A percentile compares a stretch with the other conserved stretches of the same genome.
These are phyloP conservation scores for Euwallacea fornicatus DNA, from an alignment of 1,140 invertebrate genomes.

Conservation along the genomic window DNA sequence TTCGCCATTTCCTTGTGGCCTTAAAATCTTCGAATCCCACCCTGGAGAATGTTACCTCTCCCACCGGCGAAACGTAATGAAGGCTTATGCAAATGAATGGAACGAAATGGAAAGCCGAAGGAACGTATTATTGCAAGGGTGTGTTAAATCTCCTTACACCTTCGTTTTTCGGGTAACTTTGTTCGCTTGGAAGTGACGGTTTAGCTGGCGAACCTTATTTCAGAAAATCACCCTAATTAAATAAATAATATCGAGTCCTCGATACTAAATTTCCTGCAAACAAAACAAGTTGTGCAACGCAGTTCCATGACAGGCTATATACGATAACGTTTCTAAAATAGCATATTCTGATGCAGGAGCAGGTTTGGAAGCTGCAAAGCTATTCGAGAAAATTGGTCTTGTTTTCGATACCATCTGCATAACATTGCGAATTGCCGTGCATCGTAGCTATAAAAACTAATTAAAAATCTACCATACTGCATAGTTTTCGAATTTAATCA, in stretches of 20 bases:
- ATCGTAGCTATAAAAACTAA: background rate
- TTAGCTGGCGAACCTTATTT: background rate
- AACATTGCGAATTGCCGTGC: slow-evolving; percentile 10
- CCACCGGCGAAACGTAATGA: slow-evolving; percentile 30
- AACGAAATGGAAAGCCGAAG: slow-evolving; percentile 33
- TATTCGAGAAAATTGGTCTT: slow-evolving; percentile 18
- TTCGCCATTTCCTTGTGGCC: no score
- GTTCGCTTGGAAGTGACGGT: slow-evolving; percentile 18
- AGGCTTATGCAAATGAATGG: slow-evolving; percentile 39
- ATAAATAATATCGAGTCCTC: no score
- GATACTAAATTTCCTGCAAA: slow-evolving; percentile 2
- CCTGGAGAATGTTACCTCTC: slow-evolving; percentile 9
- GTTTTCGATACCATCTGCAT: slow-evolving; percentile 27
- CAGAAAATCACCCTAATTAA: no score
- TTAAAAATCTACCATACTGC: background rate
- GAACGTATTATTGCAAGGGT: slow-evolving; percentile 40
- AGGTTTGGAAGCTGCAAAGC: slow-evolving; percentile 29
- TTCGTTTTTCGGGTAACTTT: slow-evolving; percentile 29
- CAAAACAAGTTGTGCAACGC: slow-evolving; percentile 13
- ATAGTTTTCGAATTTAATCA: slow-evolving; percentile 2
- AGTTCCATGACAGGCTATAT: slow-evolving; percentile 17
- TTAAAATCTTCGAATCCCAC: background rate
- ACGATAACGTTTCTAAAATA: slow-evolving; percentile 30
- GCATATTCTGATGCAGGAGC: slow-evolving; percentile 32
- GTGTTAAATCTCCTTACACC: slow-evolving; percentile 38